Evolutionary conservation across 1,140 invertebrate species (phyloP).

Genomic region (Dendrolimus kikuchii): DNA sequence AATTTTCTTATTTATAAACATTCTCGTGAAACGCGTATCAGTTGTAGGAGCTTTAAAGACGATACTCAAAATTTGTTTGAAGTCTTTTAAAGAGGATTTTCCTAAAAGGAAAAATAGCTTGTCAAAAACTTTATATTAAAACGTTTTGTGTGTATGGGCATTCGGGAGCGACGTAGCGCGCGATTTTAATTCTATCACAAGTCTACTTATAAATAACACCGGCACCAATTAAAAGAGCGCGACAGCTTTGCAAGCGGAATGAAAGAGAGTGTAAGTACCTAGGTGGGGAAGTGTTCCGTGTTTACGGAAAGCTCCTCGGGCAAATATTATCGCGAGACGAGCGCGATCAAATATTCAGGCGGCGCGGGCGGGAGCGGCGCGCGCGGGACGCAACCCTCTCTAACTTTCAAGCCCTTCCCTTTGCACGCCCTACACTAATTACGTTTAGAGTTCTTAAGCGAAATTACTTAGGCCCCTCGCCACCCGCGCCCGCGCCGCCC

Average conservation of each 20-base stretch:
- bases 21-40: constrained; percentile 10
- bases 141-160: constrained; percentile 35
- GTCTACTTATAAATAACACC: constrained; percentile 60
- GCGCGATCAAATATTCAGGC: constrained; percentile 71
- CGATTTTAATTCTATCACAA: constrained; percentile 67
- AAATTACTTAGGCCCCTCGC: constrained; percentile 73
- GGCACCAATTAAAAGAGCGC: constrained; percentile 61
- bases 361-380: constrained; percentile 43
- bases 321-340: constrained; percentile 69
- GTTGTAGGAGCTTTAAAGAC: constrained; percentile 16
- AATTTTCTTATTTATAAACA: no score
- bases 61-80: constrained; percentile 47
- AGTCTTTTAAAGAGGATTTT: constrained; percentile 44
- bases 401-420: constrained; percentile 74
- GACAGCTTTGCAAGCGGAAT: constrained; percentile 61
- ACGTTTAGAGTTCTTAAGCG: constrained; percentile 75
- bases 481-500: constrained; percentile 45
- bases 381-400: constrained; percentile 71
- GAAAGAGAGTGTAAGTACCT: constrained; percentile 51
- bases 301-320: constrained; percentile 67
- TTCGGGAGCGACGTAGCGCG: constrained; percentile 48
- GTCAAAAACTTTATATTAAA: constrained; percentile 61
- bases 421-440: constrained; percentile 74
- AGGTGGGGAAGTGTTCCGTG: constrained; percentile 61
- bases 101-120: constrained; percentile 41